Base-by-base conservation (phyloP, 1,140 invertebrate species). In the Parapsyche elsis region DNA sequence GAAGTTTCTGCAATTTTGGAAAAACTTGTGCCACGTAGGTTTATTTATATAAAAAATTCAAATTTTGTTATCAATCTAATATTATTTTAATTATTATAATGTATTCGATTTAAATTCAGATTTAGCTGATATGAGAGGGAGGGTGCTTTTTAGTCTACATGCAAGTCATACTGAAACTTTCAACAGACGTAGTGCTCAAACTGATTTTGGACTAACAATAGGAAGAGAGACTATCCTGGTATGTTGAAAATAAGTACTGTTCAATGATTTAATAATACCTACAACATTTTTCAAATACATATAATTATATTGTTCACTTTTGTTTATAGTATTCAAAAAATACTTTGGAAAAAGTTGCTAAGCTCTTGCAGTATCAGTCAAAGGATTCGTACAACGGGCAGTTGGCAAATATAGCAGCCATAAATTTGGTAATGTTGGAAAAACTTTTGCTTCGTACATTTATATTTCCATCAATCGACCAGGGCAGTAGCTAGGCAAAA, bases 141-240 rank as follows among this genome's bases (percentile, higher is more conserved):
- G 93, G 75, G 94, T 94, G 16, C 87, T 93, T 26, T 95, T 94
- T 81, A 94, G 95, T 85, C 86, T 94, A 14, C 93, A 95, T 84
- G 92, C 93, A 10, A 91, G 92, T 0, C 86, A 94, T 10, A 92
- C 93, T 0, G 93, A 95, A 85, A 89, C 90, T 7, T n/a, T n/a
- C n/a, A n/a, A n/a, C n/a, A n/a, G n/a, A n/a, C n/a, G n/a, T n/a
- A n/a, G n/a, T n/a, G n/a, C n/a, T n/a, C n/a, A n/a, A n/a, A n/a
- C n/a, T n/a, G n/a, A n/a, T n/a, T n/a, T n/a, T n/a, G n/a, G n/a
- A n/a, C n/a, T n/a, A n/a, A n/a, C n/a, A n/a, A n/a, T n/a, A n/a
- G 92, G 91, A 0, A 88, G 92, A n/a, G n/a, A 88, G 94, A 70
- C 86, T 73, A 82, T 89, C 38, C 83, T 85, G 73, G 88, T 88